phyloP scores from a whole-genome alignment of 2,797 vertebrate species.

The Ispidina picta region DNA sequence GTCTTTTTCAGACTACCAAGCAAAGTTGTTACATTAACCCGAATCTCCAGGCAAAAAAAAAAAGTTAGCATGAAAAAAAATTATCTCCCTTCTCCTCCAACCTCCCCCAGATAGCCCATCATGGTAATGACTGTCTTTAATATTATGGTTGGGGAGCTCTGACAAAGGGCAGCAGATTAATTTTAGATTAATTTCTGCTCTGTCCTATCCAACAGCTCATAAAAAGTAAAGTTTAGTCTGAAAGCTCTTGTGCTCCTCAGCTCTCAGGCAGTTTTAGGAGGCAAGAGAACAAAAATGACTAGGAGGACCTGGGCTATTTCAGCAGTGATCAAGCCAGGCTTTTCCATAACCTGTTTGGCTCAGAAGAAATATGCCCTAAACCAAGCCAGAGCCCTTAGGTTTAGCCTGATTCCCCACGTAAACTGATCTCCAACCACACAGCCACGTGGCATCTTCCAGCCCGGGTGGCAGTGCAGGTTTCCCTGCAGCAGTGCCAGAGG shows the following conservation, averaged over 20 bases:
- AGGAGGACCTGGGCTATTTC: constrained; percentile 14
- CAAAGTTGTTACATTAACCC: neutral
- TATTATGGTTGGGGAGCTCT: neutral
- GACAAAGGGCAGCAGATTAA: constrained; percentile 27
- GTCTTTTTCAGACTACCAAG: constrained; percentile 28
- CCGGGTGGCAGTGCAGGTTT: neutral
- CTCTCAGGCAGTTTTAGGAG: neutral
- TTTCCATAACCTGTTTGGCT: constrained; percentile 12
- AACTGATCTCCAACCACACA: neutral
- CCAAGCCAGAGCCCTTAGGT: neutral
- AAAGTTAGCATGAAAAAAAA: constrained; percentile 2
- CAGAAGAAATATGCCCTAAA: neutral
- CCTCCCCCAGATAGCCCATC: neutral
- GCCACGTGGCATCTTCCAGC: neutral
- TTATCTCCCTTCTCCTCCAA: neutral
- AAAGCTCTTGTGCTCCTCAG: neutral
- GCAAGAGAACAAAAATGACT: neutral
- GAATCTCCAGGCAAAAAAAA: neutral
- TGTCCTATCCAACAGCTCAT: constrained; percentile 20
- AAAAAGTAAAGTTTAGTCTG: constrained; percentile 34
- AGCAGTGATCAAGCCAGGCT: neutral
- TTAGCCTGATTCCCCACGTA: neutral
- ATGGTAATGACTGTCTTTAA: neutral
- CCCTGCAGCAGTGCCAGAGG: neutral
- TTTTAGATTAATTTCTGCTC: constrained; percentile 21